Conservation (phyloP, 1,140 invertebrate genomes). For the Lineus longissimus region DNA sequence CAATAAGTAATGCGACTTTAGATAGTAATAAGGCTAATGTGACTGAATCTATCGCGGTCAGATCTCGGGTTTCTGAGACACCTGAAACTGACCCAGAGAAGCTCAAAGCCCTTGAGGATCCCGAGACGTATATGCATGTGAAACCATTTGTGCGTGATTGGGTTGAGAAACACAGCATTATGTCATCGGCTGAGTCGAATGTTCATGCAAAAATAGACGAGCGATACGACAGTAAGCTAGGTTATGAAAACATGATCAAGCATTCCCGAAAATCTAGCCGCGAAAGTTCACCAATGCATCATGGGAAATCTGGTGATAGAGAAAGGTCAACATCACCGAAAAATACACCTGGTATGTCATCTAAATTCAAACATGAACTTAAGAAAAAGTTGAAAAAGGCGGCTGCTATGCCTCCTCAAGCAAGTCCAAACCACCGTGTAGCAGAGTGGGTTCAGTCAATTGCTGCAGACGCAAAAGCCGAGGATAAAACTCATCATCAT, state of each 20-base stretch:
- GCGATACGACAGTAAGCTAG: not conserved
- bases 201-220: not conserved
- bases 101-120: slow-evolving; percentile 9
- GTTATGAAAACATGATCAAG: not conserved
- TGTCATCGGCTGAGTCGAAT: slow-evolving; percentile 1
- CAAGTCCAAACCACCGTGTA: slow-evolving; percentile 21
- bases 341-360: not conserved
- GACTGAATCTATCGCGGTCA: slow-evolving; percentile 33
- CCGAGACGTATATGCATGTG: slow-evolving; percentile 11
- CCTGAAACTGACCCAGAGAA: slow-evolving; percentile 19
- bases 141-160: slow-evolving; percentile 47
- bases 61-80: slow-evolving; percentile 25
- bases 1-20: slow-evolving; percentile 34
- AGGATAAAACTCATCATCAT: not conserved
- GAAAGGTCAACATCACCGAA: not conserved
- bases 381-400: not conserved
- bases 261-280: not conserved
- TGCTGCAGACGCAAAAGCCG: slow-evolving; percentile 18
- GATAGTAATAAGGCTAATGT: slow-evolving; percentile 34
- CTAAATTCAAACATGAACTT: slow-evolving; percentile 3
- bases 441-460: slow-evolving; percentile 47
- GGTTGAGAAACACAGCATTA: slow-evolving; percentile 40
- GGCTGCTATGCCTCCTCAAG: not conserved
- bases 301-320: not conserved
- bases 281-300: slow-evolving; percentile 7